Evolutionary conservation across 2,797 vertebrate species (phyloP).

Genomic region (Pangasius krempfi): DNA sequence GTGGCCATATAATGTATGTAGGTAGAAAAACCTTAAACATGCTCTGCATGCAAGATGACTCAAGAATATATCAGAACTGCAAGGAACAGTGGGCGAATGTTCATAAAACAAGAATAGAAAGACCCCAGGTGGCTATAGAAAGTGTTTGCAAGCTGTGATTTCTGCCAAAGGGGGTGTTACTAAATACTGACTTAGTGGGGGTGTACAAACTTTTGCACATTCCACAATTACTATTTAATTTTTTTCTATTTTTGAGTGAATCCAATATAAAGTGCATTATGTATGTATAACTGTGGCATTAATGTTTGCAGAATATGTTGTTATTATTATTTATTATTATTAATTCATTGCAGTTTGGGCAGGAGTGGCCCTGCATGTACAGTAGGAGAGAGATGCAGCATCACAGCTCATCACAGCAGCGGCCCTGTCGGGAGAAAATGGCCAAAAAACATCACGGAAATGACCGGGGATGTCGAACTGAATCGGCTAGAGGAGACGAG

Average conservation of each 20-base stretch:
- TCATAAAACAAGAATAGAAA: neutral
- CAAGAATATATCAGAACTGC: neutral
- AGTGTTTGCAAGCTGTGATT: neutral
- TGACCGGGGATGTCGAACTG: neutral
- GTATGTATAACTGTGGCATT: neutral
- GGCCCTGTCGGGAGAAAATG: constrained; percentile 2
- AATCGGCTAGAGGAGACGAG: neutral
- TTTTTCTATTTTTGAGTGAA: neutral
- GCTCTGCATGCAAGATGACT: neutral
- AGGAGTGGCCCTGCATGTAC: neutral
- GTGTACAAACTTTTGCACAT: neutral
- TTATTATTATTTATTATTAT: neutral
- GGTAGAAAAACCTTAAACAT: neutral
- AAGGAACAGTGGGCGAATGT: neutral
- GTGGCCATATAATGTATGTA: neutral
- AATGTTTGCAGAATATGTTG: neutral
- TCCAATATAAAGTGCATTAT: neutral
- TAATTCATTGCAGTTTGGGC: neutral
- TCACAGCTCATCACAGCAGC: neutral
- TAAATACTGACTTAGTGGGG: neutral
- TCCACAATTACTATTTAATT: neutral
- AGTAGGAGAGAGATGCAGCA: neutral
- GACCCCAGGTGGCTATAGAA: neutral
- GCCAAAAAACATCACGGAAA: neutral
- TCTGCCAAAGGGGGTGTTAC: neutral